Base-by-base conservation (phyloP, 2,888 invertebrate genomes). In the Aspidiotus rigidus region DNA sequence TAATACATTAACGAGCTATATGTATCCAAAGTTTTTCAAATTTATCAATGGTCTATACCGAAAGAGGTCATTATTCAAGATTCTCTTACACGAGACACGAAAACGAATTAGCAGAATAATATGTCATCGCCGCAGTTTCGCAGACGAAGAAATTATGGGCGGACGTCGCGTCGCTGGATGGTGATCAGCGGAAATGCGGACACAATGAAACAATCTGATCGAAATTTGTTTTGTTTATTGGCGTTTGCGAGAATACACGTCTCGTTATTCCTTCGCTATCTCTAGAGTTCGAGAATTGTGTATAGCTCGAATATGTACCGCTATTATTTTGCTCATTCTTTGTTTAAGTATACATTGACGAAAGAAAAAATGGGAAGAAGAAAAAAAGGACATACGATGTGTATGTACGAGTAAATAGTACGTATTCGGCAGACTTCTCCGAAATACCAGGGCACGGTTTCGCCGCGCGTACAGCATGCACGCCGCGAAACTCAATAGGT, bases 131-230 rank as follows among this genome's bases (percentile, higher is more conserved):
- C 5, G 5, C 5, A 49, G 49, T 49, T 49, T 49, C 6, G 49
- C n/a, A 62, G 49, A 40, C 41, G 55, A 55, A 64, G 55, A 28
- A 55, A 39, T 55, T 15, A 55, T 64, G 64, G 64, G 64, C 64
- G 64, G 64, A 64, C 64, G 55, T 62, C 62, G 28, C 54, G n/a
- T n/a, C 62, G 28, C 54, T 28, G 28, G 28, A 28, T 28, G 39
- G 64, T 64, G 64, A 64, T 64, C 53, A 64, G 64, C 64, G 64
- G 64, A 64, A 64, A 64, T 64, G 53, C 64, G 64, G 64, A 64
- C 64, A 64, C 64, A 64, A 64, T 64, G 55, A 64, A 41, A 55
- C 64, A 64, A 64, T 64, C 64, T 64, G 64, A 64, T 64, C 64
- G 64, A 55, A 40, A 55, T 64, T 28, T 41, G 64, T 54, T 55